A percentile compares a stretch with the other conserved stretches of the same genome.
phyloP scores from a whole-genome alignment of 1,140 invertebrate species.

The Pseudomyrmex sp. region DNA sequence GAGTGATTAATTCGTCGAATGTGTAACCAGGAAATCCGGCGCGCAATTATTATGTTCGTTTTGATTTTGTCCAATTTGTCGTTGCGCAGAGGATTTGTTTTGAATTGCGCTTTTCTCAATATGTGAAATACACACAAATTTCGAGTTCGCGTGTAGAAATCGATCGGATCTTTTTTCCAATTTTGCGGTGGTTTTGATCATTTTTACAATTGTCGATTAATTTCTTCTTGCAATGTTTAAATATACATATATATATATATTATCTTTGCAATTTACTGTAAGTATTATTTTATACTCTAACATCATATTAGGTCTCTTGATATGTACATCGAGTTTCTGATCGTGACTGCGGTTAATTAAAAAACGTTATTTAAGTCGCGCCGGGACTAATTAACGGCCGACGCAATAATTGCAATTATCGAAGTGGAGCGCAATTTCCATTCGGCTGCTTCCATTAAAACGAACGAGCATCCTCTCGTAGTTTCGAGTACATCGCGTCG shows the following conservation, averaged over 20 bases:
- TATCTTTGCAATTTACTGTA: no score
- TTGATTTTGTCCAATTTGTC: background rate
- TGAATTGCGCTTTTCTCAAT: background rate
- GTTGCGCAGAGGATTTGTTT: background rate
- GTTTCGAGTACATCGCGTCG: slow-evolving; percentile 20
- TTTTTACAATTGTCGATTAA: background rate
- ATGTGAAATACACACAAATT: background rate
- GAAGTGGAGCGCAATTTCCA: slow-evolving; percentile 68
- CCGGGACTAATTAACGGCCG: slow-evolving; percentile 62
- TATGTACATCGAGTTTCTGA: background rate
- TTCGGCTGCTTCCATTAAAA: slow-evolving; percentile 65
- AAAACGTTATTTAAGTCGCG: slow-evolving; percentile 61
- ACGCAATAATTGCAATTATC: slow-evolving; percentile 69
- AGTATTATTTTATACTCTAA: background rate
- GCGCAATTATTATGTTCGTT: background rate
- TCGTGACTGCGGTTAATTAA: slow-evolving; percentile 46
- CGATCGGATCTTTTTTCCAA: background rate
- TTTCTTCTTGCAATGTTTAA: background rate
- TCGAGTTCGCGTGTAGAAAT: background rate
- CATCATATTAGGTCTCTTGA: background rate
- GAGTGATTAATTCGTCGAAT: slow-evolving; percentile 36
- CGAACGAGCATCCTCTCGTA: slow-evolving; percentile 36
- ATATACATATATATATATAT: no score
- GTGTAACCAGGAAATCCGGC: slow-evolving; percentile 6
- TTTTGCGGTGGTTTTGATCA: no score